Evolutionary conservation across 2,113 vertebrate genomes (phyloP), one percentile per base, ranked within the genome.

Genomic region (Pelmatolapia mariae): DNA sequence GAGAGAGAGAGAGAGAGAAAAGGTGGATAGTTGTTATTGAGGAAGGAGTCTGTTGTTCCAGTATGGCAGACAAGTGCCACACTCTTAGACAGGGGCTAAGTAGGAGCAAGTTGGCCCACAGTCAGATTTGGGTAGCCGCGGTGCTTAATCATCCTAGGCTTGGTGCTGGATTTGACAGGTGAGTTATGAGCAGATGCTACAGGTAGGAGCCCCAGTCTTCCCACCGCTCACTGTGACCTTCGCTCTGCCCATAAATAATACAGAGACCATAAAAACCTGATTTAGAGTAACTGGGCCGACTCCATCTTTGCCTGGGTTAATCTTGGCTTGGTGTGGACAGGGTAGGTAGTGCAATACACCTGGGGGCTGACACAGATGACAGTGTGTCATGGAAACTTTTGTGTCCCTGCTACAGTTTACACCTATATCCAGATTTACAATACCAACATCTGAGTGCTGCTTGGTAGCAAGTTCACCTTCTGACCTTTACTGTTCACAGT

Each of bases 61-160:
- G 85, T 66, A 26, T 53, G 71, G 91, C 86, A 90, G 90, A 91
- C 89, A 81, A 66, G 85, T 89, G 86, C 90, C 80, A 61, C 80
- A 56, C 54, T 87, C 85, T 83, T 9, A 92, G 94, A 93, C 85
- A 92, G 93, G 84, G 90, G 92, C 91, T 93, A 95, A 95, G 92
- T 89, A 86, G 90, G 92, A 93, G 86, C 89, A 76, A 88, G 90
- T 94, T 95, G 95, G 93, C 94, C 91, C 76, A 56, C 86, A 89
- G 94, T 92, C 91, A 87, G 89, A 86, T 91, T 91, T 90, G 24
- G 88, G 89, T 47, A 94, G 86, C 80, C 12, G 18, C 16, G 81
- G 88, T 94, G 82, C 91, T 96, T 95, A 80, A 96, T 97, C 95
- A 95, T 91, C 84, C 76, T 3, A 76, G 80, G 76, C 92, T 92